Evolutionary conservation across 2,113 vertebrate species (phyloP).

Genomic region (Zingel zingel): DNA sequence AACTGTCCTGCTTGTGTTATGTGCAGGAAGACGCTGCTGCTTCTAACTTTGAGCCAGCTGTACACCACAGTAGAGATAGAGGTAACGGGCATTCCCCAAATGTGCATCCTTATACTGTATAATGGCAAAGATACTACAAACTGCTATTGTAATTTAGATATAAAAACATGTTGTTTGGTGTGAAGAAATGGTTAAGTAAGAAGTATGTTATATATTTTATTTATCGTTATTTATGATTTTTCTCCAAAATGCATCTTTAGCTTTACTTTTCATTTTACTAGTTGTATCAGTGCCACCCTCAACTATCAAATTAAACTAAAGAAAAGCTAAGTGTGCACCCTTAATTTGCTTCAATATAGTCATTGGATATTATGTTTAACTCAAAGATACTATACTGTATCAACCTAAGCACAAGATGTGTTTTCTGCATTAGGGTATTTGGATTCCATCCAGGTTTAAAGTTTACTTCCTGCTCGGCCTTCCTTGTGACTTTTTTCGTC

Average conservation of each 20-base stretch:
- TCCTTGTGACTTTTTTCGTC: background rate
- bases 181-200: background rate
- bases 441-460: background rate
- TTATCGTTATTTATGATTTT: background rate
- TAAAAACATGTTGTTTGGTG: background rate
- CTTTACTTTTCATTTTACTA: background rate
- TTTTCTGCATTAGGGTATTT: constrained; percentile 1
- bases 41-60: constrained; percentile 91
- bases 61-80: constrained; percentile 95
- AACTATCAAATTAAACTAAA: background rate
- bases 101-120: background rate
- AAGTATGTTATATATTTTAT: background rate
- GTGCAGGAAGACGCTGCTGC: constrained; percentile 86
- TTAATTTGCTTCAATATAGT: background rate
- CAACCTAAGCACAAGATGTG: background rate
- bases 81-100: constrained; percentile 80
- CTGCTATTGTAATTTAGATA: background rate
- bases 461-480: constrained; percentile 6
- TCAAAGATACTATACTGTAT: background rate
- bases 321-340: background rate
- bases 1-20: constrained; percentile 9
- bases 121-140: background rate
- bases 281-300: background rate
- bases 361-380: background rate
- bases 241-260: background rate